Evolutionary conservation across 2,113 vertebrate species (phyloP).

Genomic region (Saccopteryx leptura): DNA sequence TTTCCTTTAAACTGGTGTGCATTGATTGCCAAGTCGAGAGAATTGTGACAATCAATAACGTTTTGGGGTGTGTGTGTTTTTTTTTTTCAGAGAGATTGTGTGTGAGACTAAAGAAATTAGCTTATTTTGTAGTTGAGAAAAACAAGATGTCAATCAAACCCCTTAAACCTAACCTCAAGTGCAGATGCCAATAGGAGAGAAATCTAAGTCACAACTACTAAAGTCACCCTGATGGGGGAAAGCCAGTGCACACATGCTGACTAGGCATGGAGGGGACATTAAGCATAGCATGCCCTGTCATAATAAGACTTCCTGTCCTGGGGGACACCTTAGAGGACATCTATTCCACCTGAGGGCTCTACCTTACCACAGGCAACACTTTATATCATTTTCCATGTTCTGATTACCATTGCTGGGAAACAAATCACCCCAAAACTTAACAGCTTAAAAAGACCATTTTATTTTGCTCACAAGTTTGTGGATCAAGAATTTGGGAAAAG

Average conservation of each 20-base stretch:
- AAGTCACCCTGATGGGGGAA: not conserved
- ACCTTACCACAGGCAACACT: not conserved
- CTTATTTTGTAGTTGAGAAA: conserved; percentile 86
- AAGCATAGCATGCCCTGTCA: not conserved
- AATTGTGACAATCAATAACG: conserved; percentile 86
- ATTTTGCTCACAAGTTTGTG: not conserved
- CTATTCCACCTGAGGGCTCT: not conserved
- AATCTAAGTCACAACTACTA: conserved; percentile 32
- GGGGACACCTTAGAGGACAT: not conserved
- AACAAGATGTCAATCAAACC: conserved; percentile 84
- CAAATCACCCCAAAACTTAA: not conserved
- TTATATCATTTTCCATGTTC: not conserved
- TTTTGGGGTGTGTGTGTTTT: not conserved
- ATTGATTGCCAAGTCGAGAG: conserved; percentile 85
- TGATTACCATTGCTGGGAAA: not conserved
- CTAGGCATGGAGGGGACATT: too few relatives aligned
- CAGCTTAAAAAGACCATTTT: not conserved
- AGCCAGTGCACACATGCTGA: not conserved
- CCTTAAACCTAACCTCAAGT: conserved; percentile 71
- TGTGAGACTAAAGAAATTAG: conserved; percentile 87
- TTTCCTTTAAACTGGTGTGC: conserved; percentile 83
- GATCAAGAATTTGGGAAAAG: not conserved
- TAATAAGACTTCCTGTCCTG: not conserved
- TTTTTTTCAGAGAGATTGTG: conserved; percentile 84
- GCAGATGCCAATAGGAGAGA: not conserved